Conservation (phyloP, 2,113 vertebrate genomes). For the Vulpes vulpes region DNA sequence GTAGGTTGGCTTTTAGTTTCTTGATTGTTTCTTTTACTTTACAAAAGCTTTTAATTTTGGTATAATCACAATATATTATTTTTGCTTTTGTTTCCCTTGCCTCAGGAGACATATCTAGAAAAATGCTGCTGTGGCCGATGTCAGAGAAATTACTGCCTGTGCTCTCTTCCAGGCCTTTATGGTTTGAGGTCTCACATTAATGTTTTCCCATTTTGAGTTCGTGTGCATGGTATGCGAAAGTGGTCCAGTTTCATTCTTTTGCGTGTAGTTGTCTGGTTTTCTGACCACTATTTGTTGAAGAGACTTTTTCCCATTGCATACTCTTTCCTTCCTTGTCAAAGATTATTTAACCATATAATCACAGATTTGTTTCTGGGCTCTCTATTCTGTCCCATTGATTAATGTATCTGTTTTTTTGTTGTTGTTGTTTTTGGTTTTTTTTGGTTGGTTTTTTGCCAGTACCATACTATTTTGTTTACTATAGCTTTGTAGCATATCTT, state of each 20-base stretch:
- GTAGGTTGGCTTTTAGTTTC: not conserved
- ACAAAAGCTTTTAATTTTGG: not conserved
- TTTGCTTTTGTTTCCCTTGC: not conserved
- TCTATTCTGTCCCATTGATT: not conserved
- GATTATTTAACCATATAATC: not conserved
- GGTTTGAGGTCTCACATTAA: not conserved
- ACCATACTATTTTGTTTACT: not conserved
- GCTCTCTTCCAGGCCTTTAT: not conserved
- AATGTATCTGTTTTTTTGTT: not conserved
- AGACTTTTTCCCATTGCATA: not conserved
- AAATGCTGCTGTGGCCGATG: not conserved
- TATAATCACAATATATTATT: not conserved
- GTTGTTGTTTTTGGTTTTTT: no score
- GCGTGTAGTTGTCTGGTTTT: not conserved
- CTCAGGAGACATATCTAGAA: not conserved
- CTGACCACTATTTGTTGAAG: not conserved
- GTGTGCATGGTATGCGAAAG: not conserved
- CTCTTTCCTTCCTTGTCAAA: not conserved
- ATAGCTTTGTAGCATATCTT: not conserved
- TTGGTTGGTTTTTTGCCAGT: not conserved
- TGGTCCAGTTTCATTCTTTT: not conserved
- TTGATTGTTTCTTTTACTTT: not conserved
- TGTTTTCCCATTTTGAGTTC: not conserved
- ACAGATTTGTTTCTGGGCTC: not conserved
- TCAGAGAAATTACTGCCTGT: not conserved